Evolutionary conservation across 2,888 invertebrate species (phyloP).

Genomic region (Stenurella melanura): DNA sequence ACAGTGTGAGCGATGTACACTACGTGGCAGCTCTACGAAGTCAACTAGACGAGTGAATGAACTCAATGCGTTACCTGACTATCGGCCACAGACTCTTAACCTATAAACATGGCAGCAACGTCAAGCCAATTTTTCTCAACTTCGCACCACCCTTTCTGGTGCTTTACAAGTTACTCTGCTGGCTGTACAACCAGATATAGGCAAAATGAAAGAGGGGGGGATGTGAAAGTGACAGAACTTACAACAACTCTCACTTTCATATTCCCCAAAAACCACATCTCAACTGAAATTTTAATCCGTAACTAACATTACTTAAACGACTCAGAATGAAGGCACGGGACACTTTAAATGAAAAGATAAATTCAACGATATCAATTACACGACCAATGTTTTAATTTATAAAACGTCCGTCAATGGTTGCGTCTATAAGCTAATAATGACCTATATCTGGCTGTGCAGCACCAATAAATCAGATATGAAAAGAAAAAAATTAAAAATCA

Average conservation of each 20-base stretch:
- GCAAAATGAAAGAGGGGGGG: neutral
- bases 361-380: no score
- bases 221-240: neutral
- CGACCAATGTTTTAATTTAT: no score
- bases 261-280: neutral
- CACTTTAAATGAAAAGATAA: no score
- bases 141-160: constrained; percentile 44
- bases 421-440: no score
- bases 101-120: constrained; percentile 74
- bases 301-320: no score
- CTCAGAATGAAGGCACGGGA: no score
- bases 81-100: constrained; percentile 73
- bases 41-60: constrained; percentile 58
- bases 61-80: constrained; percentile 68
- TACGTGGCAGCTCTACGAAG: constrained; percentile 71
- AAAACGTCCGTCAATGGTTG: no score
- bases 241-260: neutral
- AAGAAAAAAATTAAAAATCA: constrained; percentile 22
- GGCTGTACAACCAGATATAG: constrained; percentile 37
- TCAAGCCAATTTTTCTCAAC: constrained; percentile 67
- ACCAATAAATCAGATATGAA: constrained; percentile 32
- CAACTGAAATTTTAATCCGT: no score
- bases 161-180: constrained; percentile 34
- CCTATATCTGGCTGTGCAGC: constrained; percentile 46
- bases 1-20: constrained; percentile 67